Conservation (phyloP, 2,888 invertebrate genomes). For the Limnephilus marmoratus region DNA sequence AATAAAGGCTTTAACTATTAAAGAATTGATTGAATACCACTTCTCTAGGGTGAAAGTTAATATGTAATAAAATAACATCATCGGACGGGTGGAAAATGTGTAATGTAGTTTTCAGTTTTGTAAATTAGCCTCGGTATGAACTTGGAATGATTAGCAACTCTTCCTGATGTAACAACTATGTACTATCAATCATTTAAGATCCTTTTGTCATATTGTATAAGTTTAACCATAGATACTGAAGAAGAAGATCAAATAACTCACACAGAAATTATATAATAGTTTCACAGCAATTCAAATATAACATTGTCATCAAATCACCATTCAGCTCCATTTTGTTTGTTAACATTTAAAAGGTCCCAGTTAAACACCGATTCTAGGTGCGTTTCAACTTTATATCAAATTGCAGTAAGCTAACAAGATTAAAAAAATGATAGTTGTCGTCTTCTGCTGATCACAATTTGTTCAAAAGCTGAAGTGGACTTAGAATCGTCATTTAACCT, state of each 20-base stretch:
- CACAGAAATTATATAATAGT: no score
- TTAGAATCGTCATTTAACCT: no score
- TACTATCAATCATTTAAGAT: neutral
- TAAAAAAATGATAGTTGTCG: no score
- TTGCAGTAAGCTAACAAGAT: no score
- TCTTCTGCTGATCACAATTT: no score
- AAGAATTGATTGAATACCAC: neutral
- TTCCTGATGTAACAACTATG: constrained; percentile 26
- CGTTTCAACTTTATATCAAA: no score
- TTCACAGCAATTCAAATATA: no score
- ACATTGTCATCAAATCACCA: no score
- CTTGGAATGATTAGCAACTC: neutral
- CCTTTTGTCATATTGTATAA: neutral
- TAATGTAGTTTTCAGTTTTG: neutral
- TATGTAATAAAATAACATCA: neutral
- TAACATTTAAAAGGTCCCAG: no score
- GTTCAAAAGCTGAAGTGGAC: no score
- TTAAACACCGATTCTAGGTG: no score
- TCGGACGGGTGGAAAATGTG: neutral
- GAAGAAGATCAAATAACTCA: neutral
- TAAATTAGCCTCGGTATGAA: neutral
- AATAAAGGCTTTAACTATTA: neutral
- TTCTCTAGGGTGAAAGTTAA: neutral
- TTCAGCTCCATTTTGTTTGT: no score
- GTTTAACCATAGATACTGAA: neutral